Conservation (phyloP, 2,797 vertebrate species). For the Microchirus variegatus region DNA sequence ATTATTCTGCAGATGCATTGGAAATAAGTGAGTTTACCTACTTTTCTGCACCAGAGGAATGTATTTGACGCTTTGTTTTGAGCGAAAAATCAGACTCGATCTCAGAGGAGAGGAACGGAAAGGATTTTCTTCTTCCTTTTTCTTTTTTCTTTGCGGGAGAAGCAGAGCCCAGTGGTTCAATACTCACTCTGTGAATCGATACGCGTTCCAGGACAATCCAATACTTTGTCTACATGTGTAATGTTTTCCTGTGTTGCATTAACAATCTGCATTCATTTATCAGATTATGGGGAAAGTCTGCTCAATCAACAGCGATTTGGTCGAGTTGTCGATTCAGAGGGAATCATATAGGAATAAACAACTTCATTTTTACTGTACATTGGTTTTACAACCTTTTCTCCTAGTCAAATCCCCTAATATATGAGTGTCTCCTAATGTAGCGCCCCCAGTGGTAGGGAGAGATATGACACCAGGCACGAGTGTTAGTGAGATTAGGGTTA, state of each 20-base stretch:
- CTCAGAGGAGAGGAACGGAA: slow-evolving; percentile 16
- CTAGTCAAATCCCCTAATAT: too few relatives aligned
- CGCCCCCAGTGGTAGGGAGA: too few relatives aligned
- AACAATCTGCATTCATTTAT: neutral
- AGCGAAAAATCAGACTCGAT: slow-evolving; percentile 31
- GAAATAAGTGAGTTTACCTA: slow-evolving; percentile 28
- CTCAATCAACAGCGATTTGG: too few relatives aligned
- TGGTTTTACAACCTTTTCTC: too few relatives aligned
- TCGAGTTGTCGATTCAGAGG: too few relatives aligned
- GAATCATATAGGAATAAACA: too few relatives aligned
- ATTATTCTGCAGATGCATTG: slow-evolving; percentile 40
- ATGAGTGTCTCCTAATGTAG: too few relatives aligned
- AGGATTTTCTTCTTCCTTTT: slow-evolving; percentile 9
- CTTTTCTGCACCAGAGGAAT: slow-evolving; percentile 14
- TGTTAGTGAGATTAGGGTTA: too few relatives aligned
- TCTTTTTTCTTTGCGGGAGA: slow-evolving; percentile 3
- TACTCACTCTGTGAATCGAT: slow-evolving; percentile 4
- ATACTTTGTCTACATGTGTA: slow-evolving; percentile 19
- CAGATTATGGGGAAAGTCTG: too few relatives aligned
- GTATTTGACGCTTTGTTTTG: slow-evolving; percentile 44
- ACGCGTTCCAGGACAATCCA: slow-evolving; percentile 13
- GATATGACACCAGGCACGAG: too few relatives aligned
- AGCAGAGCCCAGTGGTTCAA: slow-evolving; percentile 7
- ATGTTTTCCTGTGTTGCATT: neutral
- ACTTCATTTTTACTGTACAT: too few relatives aligned